Conservation (phyloP, 2,888 invertebrate species). For the Leptinotarsa rubiginosa region DNA sequence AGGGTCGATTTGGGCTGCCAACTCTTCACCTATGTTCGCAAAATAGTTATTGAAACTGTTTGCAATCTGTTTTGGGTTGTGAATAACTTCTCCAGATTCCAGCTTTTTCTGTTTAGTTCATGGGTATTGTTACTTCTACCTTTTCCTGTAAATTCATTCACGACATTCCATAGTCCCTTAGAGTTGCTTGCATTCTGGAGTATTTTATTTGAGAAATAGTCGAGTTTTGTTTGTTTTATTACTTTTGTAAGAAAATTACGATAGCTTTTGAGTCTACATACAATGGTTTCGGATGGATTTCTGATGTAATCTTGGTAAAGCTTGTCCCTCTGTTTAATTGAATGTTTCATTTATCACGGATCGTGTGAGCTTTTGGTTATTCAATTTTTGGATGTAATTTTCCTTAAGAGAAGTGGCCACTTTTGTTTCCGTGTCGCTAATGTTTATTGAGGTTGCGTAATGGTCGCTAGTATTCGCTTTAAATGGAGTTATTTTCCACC, state of each 20-base stretch:
- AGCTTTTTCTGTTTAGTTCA: not conserved
- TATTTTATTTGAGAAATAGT: not conserved
- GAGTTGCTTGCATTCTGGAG: not conserved
- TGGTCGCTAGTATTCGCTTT: too few species aligned
- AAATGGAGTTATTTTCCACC: too few species aligned
- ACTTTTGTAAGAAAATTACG: not conserved
- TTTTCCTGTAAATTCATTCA: not conserved
- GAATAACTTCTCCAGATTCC: not conserved
- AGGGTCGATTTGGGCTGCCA: not conserved
- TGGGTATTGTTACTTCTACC: not conserved
- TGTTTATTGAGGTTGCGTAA: not conserved
- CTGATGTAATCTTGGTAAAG: not conserved
- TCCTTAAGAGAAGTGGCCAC: not conserved
- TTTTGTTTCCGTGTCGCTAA: not conserved
- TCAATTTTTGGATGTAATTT: not conserved
- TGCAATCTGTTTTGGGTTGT: not conserved
- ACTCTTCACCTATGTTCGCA: not conserved
- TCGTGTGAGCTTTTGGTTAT: not conserved
- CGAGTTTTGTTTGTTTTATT: not conserved
- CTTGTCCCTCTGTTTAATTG: not conserved
- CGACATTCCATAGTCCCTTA: conserved; percentile 3
- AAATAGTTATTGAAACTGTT: not conserved
- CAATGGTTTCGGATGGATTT: not conserved
- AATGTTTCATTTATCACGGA: not conserved
- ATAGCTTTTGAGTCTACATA: not conserved